These are phyloP conservation scores for Gymnoscopelus microlampas DNA, from an alignment of 2,797 vertebrate genomes.

Conservation along the genomic window DNA sequence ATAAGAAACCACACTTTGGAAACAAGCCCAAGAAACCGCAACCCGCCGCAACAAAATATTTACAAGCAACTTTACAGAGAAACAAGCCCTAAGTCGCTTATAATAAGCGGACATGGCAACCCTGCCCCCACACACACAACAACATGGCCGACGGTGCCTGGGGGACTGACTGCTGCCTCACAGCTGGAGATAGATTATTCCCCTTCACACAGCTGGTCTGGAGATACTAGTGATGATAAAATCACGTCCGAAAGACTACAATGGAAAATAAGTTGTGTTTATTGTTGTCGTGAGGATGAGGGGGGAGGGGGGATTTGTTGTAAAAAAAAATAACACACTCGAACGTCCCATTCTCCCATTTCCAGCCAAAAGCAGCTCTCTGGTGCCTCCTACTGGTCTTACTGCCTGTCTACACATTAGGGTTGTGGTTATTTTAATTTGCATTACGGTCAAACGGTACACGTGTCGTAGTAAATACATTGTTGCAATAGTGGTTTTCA, in stretches of 20 bases:
- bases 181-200: constrained; percentile 61
- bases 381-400: constrained; percentile 45
- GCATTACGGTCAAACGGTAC: too few species aligned
- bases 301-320: constrained; percentile 8
- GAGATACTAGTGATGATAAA: background rate
- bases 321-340: constrained; percentile 12
- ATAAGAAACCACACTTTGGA: too few species aligned
- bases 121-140: constrained; percentile 18
- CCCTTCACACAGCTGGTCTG: constrained; percentile 44
- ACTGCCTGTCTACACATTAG: too few species aligned
- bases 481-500: too few species aligned
- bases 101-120: too few species aligned
- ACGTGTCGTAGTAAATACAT: too few species aligned
- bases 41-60: too few species aligned
- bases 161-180: constrained; percentile 52
- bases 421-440: too few species aligned
- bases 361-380: background rate
- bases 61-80: too few species aligned
- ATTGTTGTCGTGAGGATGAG: background rate
- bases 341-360: constrained; percentile 10
- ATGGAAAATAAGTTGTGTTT: background rate
- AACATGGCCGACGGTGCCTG: constrained; percentile 78
- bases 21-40: too few species aligned
- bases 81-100: too few species aligned
- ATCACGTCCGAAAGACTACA: too few species aligned